Conservation (phyloP, 2,888 invertebrate species). For the Plebejus anna region DNA sequence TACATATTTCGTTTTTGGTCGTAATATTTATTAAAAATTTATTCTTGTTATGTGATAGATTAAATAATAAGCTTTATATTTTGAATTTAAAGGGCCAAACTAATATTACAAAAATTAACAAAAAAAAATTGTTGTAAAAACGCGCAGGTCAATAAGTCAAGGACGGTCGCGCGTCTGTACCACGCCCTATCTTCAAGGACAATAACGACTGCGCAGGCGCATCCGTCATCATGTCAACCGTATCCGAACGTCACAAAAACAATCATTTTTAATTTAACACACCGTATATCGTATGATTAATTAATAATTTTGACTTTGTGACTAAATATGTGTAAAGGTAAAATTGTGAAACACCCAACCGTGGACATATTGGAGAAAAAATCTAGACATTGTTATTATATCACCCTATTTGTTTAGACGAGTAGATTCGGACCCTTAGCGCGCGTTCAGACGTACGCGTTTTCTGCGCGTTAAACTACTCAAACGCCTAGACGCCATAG, state of each 20-base stretch:
- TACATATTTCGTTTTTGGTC: background rate
- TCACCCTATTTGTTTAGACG: background rate
- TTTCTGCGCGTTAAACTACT: too few relatives aligned
- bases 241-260: slow-evolving; percentile 34
- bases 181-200: slow-evolving; percentile 32
- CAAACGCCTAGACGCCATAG: too few relatives aligned
- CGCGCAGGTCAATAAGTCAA: background rate
- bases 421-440: too few relatives aligned
- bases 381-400: background rate
- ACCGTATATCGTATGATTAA: slow-evolving; percentile 24
- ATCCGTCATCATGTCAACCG: slow-evolving; percentile 37
- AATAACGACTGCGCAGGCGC: slow-evolving; percentile 35
- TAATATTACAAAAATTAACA: background rate
- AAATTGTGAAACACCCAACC: background rate
- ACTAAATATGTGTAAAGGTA: background rate
- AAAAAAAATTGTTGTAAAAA: background rate
- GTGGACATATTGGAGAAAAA: background rate
- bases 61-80: background rate
- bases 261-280: slow-evolving; percentile 31
- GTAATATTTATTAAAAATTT: background rate
- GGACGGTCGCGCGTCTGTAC: slow-evolving; percentile 31
- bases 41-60: too few relatives aligned
- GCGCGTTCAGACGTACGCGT: too few relatives aligned
- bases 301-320: slow-evolving; percentile 21
- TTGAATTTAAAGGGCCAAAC: background rate